These are phyloP conservation scores for Himalopsyche kuldschensis DNA, from an alignment of 2,888 invertebrate genomes.

Conservation along the genomic window DNA sequence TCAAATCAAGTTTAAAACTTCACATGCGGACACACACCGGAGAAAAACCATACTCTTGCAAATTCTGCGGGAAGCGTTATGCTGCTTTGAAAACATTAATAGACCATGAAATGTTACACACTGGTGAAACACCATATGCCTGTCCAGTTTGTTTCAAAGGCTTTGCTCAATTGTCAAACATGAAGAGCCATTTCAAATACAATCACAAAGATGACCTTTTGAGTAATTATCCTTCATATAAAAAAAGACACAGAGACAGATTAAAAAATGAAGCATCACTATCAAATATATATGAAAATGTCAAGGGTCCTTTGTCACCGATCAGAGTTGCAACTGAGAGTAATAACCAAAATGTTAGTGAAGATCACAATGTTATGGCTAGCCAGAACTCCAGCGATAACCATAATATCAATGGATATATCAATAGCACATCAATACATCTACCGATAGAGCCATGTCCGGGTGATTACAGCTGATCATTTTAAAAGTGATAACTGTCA, in stretches of 20 bases:
- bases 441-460: background rate
- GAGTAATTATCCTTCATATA: conserved; percentile 25
- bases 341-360: background rate
- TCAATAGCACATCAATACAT: background rate
- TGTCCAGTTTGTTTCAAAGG: conserved; percentile 55
- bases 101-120: conserved; percentile 49
- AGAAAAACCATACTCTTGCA: conserved; percentile 55
- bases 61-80: conserved; percentile 22
- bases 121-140: conserved; percentile 55
- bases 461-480: background rate
- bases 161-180: conserved; percentile 55
- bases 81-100: background rate
- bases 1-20: conserved; percentile 51
- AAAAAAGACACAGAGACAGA: conserved; percentile 14
- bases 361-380: background rate
- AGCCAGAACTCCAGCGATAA: background rate
- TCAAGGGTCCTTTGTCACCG: background rate
- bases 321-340: background rate
- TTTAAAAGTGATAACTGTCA: too few species aligned
- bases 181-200: conserved; percentile 49
- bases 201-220: conserved; percentile 28
- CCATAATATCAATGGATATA: background rate
- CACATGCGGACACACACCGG: conserved; percentile 57
- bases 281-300: background rate
- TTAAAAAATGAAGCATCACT: background rate